Percentiles rank a stretch among this genome's conserved stretches.
These are phyloP conservation scores for Drosophila recens DNA, from an alignment of 2,888 invertebrate species.

Conservation along the genomic window DNA sequence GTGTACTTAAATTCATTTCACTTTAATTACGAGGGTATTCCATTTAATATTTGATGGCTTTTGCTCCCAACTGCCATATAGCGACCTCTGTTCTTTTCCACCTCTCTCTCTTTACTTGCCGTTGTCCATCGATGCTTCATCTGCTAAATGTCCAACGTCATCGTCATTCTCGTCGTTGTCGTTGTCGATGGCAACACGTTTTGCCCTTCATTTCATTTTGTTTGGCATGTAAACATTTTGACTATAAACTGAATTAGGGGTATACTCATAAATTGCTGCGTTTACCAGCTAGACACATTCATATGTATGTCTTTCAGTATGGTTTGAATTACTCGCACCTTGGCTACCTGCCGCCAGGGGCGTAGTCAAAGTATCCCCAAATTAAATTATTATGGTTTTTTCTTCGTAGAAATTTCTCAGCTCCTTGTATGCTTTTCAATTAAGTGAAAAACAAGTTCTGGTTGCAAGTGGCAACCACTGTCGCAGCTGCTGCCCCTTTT, in stretches of 20 bases:
- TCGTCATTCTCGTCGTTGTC: constrained; percentile 22
- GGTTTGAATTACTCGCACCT: constrained; percentile 9
- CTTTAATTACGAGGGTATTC: constrained; percentile 80
- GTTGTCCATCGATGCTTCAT: constrained; percentile 38
- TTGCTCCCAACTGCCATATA: constrained; percentile 12
- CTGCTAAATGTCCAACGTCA: constrained; percentile 66
- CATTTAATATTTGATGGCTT: constrained; percentile 79
- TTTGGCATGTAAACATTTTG: constrained; percentile 77
- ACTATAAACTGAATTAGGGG: constrained; percentile 79
- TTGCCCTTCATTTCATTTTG: constrained; percentile 39
- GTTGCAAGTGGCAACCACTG: constrained; percentile 6
- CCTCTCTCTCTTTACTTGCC: background rate
- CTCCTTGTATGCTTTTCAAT: constrained; percentile 7
- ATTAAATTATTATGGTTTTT: constrained; percentile 3
- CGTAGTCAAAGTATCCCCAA: background rate
- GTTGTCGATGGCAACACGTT: constrained; percentile 35
- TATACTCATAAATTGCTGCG: constrained; percentile 75
- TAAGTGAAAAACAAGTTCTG: constrained; percentile 13
- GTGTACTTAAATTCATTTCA: constrained; percentile 81
- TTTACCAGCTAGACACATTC: constrained; percentile 9
- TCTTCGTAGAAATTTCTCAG: constrained; percentile 1
- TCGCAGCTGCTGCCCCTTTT: constrained; percentile 23
- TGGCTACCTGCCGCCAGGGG: constrained; percentile 5
- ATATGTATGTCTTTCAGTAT: background rate
- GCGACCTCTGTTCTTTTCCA: background rate